Percentiles rank a stretch among this genome's conserved stretches.
Conservation (phyloP, 2,888 invertebrate species). For the Girardia tigrina region DNA sequence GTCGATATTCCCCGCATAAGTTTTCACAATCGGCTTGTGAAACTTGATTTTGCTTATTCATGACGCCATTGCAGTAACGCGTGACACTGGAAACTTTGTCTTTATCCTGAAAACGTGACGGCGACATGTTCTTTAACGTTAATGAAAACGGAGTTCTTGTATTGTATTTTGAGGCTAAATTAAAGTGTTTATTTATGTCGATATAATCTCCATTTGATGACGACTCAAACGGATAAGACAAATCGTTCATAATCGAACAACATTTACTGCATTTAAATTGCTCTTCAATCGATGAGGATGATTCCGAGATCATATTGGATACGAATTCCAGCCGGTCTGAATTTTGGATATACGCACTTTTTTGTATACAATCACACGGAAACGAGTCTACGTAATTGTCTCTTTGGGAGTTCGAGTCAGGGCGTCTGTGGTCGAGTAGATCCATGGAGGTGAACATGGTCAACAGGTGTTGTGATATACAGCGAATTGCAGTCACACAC, state of each 20-base stretch:
- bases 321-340: background rate
- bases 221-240: background rate
- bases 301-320: conserved; percentile 10
- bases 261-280: background rate
- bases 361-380: background rate
- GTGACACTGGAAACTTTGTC: background rate
- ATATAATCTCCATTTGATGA: background rate
- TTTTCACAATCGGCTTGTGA: background rate
- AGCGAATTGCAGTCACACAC: background rate
- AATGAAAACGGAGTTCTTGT: background rate
- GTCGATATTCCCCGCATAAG: background rate
- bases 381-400: background rate
- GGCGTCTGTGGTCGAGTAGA: background rate
- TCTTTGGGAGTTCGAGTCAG: background rate
- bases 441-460: background rate
- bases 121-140: background rate
- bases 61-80: background rate
- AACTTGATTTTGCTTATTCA: background rate
- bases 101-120: background rate
- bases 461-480: background rate
- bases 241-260: background rate
- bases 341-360: background rate
- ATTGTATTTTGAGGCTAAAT: background rate
- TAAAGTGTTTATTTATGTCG: background rate
- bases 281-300: background rate